Evolutionary conservation across 2,113 vertebrate genomes (phyloP).

Genomic region (Chionomys nivalis): DNA sequence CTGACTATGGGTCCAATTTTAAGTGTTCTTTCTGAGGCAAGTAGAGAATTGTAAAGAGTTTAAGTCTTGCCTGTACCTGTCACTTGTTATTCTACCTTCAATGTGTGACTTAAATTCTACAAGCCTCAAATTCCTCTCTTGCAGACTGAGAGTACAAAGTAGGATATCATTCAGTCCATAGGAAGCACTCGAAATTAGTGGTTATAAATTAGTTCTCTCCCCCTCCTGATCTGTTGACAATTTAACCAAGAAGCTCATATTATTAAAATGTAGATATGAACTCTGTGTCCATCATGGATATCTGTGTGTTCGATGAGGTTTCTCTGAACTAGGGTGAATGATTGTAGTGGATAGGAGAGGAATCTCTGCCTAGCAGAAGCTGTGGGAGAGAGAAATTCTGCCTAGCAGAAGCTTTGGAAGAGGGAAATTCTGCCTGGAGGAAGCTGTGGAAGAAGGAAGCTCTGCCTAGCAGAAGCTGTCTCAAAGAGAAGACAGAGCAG

Average conservation of each 20-base stretch:
- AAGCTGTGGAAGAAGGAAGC: neutral
- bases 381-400: neutral
- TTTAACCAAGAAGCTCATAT: neutral
- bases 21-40: neutral
- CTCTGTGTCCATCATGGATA: neutral
- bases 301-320: neutral
- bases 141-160: conserved; percentile 21
- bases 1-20: neutral
- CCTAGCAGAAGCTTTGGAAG: neutral
- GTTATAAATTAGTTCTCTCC: neutral
- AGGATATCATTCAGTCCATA: neutral
- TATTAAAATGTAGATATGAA: neutral
- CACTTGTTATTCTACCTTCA: conserved; percentile 37
- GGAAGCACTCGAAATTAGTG: neutral
- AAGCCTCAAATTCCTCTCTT: conserved; percentile 11
- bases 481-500: neutral
- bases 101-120: conserved; percentile 29
- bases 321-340: neutral
- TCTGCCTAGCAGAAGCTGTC: neutral
- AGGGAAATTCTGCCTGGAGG: neutral
- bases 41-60: neutral
- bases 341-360: rapidly evolving
- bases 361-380: neutral
- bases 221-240: neutral
- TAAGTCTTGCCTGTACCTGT: neutral